A percentile compares a stretch with the other conserved stretches of the same genome.
These are phyloP conservation scores for Hippopotamyrus pictus DNA, from an alignment of 2,797 vertebrate genomes.

Conservation along the genomic window DNA sequence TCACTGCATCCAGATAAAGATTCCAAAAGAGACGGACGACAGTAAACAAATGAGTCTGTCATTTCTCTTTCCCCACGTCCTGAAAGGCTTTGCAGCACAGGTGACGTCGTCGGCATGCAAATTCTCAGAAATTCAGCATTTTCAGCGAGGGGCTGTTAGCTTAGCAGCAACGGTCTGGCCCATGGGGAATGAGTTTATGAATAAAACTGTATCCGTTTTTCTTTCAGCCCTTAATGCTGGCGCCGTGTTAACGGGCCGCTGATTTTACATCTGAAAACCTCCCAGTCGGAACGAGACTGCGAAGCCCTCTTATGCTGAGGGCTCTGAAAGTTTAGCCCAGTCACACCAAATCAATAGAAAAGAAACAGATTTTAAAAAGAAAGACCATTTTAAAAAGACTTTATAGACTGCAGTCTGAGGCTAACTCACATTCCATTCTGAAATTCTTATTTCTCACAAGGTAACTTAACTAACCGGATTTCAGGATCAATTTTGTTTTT, in stretches of 20 bases:
- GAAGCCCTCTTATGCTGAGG: constrained; percentile 40
- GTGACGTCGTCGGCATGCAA: constrained; percentile 50
- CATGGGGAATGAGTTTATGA: constrained; percentile 38
- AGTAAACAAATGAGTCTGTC: neutral
- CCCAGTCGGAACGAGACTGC: constrained; percentile 49
- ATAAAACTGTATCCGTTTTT: constrained; percentile 53
- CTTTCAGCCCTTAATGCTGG: constrained; percentile 41
- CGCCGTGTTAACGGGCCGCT: constrained; percentile 59
- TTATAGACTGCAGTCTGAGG: constrained; percentile 13
- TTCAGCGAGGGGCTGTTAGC: neutral
- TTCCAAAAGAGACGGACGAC: neutral
- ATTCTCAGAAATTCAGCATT: constrained; percentile 29
- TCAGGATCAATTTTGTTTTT: constrained; percentile 24
- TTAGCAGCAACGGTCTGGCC: constrained; percentile 26
- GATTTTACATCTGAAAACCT: constrained; percentile 59
- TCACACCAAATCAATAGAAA: constrained; percentile 56
- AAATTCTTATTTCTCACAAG: constrained; percentile 31
- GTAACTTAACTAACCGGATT: constrained; percentile 43
- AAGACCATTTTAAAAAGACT: neutral
- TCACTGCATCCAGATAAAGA: neutral
- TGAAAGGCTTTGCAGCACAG: constrained; percentile 25
- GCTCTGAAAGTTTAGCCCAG: constrained; percentile 57
- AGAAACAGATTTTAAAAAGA: constrained; percentile 51
- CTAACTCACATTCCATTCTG: neutral
- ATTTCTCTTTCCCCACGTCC: neutral